Evolutionary conservation across 2,113 vertebrate genomes (phyloP).

Genomic region (Arizona elegans): DNA sequence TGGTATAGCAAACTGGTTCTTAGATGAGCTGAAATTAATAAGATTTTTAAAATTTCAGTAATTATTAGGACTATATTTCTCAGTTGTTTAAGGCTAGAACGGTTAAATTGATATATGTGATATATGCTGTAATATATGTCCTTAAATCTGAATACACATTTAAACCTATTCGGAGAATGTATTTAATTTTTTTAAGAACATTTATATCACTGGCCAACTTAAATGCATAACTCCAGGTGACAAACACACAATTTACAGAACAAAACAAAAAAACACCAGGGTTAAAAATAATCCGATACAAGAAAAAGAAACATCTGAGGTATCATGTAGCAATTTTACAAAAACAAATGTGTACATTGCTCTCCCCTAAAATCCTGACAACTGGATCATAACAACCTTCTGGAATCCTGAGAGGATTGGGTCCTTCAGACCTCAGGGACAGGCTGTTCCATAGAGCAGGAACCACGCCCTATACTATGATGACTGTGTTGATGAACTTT

Average conservation of each 20-base stretch:
- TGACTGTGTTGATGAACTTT: background rate
- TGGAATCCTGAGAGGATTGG: background rate
- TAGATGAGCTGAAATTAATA: background rate
- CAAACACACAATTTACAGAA: background rate
- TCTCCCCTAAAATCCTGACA: background rate
- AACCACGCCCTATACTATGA: background rate
- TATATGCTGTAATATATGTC: background rate
- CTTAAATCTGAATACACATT: background rate
- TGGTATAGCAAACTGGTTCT: background rate
- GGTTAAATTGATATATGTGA: background rate
- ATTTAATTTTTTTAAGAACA: background rate
- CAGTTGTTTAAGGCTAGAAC: background rate
- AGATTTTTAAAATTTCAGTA: background rate
- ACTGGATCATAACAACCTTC: background rate
- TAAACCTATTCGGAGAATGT: background rate
- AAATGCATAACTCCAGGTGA: background rate
- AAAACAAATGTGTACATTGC: background rate
- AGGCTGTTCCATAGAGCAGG: background rate
- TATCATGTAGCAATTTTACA: background rate
- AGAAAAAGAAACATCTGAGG: background rate
- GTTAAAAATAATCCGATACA: background rate
- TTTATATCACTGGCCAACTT: background rate
- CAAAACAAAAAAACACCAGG: background rate
- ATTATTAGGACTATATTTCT: background rate
- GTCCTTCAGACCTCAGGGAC: background rate